Evolutionary conservation across 2,113 vertebrate genomes (phyloP).

Genomic region (Psittacus erithacus): DNA sequence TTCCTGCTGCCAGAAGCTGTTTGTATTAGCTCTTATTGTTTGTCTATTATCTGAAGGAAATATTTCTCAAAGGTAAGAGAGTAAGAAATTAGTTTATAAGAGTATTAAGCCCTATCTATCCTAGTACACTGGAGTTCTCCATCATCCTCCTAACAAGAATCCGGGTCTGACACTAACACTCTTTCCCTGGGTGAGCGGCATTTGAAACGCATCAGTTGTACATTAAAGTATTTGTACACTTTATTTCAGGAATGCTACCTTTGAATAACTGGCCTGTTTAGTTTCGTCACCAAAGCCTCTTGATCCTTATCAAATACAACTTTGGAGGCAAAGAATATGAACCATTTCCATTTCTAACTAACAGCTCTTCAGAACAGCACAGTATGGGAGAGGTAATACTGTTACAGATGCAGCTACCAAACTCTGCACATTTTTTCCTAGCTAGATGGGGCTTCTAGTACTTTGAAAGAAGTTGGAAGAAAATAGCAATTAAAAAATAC

Average conservation of each 20-base stretch:
- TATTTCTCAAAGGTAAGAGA: neutral
- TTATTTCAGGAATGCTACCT: neutral
- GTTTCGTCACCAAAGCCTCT: neutral
- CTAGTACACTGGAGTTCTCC: neutral
- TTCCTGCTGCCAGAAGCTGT: neutral
- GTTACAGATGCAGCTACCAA: neutral
- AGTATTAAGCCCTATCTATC: neutral
- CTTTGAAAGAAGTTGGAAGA: neutral
- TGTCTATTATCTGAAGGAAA: neutral
- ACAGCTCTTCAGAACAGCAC: neutral
- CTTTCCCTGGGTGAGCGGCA: neutral
- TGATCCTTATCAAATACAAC: neutral
- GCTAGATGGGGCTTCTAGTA: neutral
- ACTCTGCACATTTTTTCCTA: neutral
- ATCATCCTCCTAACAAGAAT: neutral
- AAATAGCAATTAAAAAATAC: neutral
- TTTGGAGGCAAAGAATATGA: neutral
- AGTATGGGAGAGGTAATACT: neutral
- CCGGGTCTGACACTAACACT: neutral
- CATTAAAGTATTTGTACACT: neutral
- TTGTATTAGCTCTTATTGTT: neutral
- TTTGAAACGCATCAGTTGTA: neutral
- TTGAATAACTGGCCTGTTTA: neutral
- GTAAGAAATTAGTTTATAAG: neutral
- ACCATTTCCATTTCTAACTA: neutral